These are phyloP conservation scores for Lanius ludovicianus DNA, from an alignment of 2,113 vertebrate species.

Conservation along the genomic window DNA sequence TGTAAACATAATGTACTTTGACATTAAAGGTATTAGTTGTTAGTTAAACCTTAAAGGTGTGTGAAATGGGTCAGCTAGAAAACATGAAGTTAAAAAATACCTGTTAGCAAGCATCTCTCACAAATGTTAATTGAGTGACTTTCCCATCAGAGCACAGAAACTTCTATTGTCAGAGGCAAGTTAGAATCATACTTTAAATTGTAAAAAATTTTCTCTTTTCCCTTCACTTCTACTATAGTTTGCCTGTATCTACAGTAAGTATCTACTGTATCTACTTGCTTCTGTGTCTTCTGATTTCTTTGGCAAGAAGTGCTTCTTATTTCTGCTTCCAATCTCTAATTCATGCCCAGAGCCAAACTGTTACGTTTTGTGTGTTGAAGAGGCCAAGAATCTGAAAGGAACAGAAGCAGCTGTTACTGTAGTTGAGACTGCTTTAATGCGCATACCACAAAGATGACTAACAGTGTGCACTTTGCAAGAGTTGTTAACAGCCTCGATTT, in stretches of 20 bases:
- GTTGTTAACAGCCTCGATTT: background rate
- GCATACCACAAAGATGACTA: background rate
- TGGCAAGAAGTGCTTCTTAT: background rate
- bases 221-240: background rate
- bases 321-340: background rate
- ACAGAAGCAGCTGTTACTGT: background rate
- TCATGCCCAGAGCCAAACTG: background rate
- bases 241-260: background rate
- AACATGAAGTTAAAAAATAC: background rate
- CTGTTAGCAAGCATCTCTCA: background rate
- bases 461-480: background rate
- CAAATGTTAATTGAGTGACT: background rate
- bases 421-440: background rate
- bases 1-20: background rate
- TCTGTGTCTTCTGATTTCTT: background rate
- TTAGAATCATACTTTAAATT: background rate
- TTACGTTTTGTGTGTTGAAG: background rate
- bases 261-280: background rate
- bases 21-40: background rate
- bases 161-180: background rate
- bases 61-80: background rate
- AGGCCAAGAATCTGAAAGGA: background rate
- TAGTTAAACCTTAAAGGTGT: background rate
- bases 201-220: background rate
- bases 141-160: background rate